phyloP scores from a whole-genome alignment of 2,888 invertebrate species.

The Netelia inedita region DNA sequence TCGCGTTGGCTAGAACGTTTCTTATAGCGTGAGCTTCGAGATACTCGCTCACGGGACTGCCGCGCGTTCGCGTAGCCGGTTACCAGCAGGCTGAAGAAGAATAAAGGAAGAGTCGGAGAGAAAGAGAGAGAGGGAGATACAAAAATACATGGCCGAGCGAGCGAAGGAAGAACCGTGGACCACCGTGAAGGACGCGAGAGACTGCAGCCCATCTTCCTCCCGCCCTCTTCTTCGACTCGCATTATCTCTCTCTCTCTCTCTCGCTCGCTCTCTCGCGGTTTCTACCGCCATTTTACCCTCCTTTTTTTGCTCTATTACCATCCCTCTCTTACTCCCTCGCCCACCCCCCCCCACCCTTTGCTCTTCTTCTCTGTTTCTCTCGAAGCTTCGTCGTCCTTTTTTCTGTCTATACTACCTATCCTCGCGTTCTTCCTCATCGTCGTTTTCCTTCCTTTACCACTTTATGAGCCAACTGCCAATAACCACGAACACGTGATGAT shows the following conservation, averaged over 20 bases:
- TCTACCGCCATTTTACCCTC: slow-evolving; percentile 37
- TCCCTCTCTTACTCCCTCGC: slow-evolving; percentile 45
- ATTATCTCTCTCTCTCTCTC: slow-evolving; percentile 53
- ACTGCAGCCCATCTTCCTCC: slow-evolving; percentile 74
- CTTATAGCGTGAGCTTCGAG: slow-evolving; percentile 15
- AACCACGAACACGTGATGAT: slow-evolving; percentile 83
- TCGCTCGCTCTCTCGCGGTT: slow-evolving; percentile 42
- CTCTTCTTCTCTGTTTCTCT: slow-evolving; percentile 53
- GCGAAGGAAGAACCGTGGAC: slow-evolving; percentile 76
- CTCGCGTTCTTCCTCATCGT: slow-evolving; percentile 37
- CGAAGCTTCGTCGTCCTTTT: slow-evolving; percentile 72
- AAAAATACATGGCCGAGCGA: slow-evolving; percentile 71
- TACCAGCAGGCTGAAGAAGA: slow-evolving; percentile 57
- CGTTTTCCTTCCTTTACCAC: slow-evolving; percentile 60
- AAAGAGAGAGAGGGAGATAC: slow-evolving; percentile 61
- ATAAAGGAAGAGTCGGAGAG: slow-evolving; percentile 66
- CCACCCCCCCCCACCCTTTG: slow-evolving; percentile 48
- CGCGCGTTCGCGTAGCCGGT: slow-evolving; percentile 16
- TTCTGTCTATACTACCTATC: slow-evolving; percentile 32
- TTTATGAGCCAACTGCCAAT: slow-evolving; percentile 80
- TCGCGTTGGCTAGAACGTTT: slow-evolving; percentile 40
- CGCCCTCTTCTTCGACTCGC: slow-evolving; percentile 74
- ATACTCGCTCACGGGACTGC: slow-evolving; percentile 27
- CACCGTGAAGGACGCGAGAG: slow-evolving; percentile 82
- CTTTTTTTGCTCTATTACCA: slow-evolving; percentile 51